These are phyloP conservation scores for Xestoiulus laeticollis DNA, from an alignment of 2,888 invertebrate genomes.

Conservation along the genomic window DNA sequence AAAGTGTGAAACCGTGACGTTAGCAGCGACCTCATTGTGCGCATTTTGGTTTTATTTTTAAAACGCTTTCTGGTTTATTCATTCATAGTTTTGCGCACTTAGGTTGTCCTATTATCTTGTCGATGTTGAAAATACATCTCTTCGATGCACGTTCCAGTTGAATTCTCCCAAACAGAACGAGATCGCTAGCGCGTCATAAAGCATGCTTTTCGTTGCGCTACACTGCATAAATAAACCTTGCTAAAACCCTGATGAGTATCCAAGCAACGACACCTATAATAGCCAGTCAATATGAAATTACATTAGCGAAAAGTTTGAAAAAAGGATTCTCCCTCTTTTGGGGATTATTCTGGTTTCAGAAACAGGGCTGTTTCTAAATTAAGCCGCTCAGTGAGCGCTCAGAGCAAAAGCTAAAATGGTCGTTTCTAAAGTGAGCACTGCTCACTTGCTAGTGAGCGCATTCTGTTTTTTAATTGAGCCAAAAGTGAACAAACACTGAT, in stretches of 20 bases:
- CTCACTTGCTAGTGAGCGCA: no score
- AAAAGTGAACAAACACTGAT: no score
- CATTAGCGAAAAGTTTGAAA: not conserved
- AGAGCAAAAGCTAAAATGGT: no score
- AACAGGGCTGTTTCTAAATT: no score
- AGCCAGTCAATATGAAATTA: not conserved
- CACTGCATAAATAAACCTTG: not conserved
- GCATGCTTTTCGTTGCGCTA: not conserved
- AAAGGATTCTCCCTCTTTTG: not conserved
- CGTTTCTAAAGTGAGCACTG: no score
- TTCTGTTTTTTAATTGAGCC: no score
- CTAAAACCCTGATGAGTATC: not conserved
- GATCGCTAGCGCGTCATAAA: not conserved
- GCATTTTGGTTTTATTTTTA: constrained; percentile 19
- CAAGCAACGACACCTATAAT: not conserved
- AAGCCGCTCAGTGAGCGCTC: no score
- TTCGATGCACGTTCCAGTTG: not conserved
- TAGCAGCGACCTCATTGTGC: constrained; percentile 44
- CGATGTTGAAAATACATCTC: not conserved
- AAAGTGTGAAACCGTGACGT: constrained; percentile 6
- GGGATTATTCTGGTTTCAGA: not conserved
- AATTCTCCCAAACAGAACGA: constrained; percentile 19
- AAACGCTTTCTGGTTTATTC: constrained; percentile 37
- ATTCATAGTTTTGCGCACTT: constrained; percentile 36
- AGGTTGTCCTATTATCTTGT: constrained; percentile 17